Conservation (phyloP, 1,140 invertebrate species). For the Anastrepha obliqua region DNA sequence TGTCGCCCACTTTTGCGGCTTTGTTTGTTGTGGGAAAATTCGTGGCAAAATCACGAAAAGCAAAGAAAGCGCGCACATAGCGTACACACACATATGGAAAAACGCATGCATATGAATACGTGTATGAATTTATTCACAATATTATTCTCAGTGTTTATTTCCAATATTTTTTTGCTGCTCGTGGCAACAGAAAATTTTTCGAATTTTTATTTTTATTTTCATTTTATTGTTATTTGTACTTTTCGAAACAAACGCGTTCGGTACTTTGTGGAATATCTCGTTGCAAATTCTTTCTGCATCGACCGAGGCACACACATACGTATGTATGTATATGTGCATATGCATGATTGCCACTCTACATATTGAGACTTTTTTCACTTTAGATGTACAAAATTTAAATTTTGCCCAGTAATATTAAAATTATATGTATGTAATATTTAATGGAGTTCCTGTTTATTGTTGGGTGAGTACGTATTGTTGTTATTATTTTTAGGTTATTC, state of each 20-base stretch:
- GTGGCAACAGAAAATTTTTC: background rate
- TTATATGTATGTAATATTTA: slow-evolving; percentile 18
- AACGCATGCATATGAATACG: background rate
- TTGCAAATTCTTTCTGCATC: background rate
- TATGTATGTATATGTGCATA: background rate
- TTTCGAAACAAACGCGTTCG: no score
- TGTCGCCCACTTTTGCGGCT: background rate
- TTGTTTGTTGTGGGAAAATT: slow-evolving; percentile 27
- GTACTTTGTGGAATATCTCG: background rate
- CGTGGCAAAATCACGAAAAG: slow-evolving; percentile 34
- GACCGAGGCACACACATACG: no score
- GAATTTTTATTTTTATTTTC: background rate
- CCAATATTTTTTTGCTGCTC: background rate
- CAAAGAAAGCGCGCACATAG: background rate
- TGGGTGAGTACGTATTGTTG: background rate
- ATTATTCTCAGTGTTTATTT: no score
- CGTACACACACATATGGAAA: background rate
- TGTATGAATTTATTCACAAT: no score
- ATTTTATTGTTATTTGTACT: background rate
- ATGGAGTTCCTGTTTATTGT: slow-evolving; percentile 20
- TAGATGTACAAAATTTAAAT: no score
- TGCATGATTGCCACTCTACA: background rate
- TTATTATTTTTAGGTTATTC: background rate
- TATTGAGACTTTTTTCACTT: no score
- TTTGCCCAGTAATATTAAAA: slow-evolving; percentile 1